Conservation (phyloP, 2,888 invertebrate genomes). For the Cephus nigrinus region DNA sequence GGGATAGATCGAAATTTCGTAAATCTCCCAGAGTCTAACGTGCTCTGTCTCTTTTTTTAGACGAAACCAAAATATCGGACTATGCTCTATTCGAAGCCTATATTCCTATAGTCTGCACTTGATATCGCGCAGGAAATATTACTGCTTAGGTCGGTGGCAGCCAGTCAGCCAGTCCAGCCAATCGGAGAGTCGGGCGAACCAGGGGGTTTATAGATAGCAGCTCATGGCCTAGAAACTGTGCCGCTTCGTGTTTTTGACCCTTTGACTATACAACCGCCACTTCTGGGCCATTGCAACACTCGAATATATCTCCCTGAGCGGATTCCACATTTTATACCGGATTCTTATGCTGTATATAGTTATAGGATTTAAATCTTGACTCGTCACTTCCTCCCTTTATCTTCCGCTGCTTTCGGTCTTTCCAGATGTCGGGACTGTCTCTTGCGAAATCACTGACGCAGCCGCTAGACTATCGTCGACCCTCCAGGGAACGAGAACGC, state of each 20-base stretch:
- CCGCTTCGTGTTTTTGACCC: slow-evolving; percentile 66
- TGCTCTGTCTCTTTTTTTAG: background rate
- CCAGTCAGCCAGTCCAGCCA: background rate
- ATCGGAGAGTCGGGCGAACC: slow-evolving; percentile 21
- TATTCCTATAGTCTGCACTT: background rate
- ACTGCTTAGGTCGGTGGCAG: background rate
- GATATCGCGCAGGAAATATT: slow-evolving; percentile 2
- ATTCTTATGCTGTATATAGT: background rate
- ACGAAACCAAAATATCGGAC: background rate
- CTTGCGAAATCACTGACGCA: background rate
- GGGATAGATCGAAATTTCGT: background rate
- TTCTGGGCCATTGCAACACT: slow-evolving; percentile 66
- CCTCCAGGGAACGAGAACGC: background rate
- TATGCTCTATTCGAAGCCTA: background rate
- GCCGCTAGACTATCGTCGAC: background rate
- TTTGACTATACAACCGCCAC: slow-evolving; percentile 63
- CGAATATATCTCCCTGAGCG: slow-evolving; percentile 34
- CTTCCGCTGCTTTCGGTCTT: background rate
- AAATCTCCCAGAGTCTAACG: background rate
- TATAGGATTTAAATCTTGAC: background rate
- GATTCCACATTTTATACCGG: slow-evolving; percentile 29
- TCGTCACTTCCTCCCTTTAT: background rate
- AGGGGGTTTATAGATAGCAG: slow-evolving; percentile 66
- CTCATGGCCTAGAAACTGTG: slow-evolving; percentile 66
- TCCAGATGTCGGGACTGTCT: background rate